Base-by-base conservation (phyloP, 2,888 invertebrate genomes). In the Morpho helenor region DNA sequence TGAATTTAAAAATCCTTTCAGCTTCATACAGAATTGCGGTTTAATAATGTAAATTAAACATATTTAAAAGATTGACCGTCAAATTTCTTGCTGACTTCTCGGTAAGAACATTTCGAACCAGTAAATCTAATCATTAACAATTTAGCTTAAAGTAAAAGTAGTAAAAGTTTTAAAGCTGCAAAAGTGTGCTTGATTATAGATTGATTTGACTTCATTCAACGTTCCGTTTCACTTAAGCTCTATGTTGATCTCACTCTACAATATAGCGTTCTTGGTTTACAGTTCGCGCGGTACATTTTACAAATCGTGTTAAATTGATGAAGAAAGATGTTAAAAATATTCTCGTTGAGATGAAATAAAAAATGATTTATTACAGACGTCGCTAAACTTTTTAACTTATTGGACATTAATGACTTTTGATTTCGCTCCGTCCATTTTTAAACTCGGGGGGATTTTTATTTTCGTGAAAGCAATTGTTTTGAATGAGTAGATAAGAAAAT, bases 321-420 rank as follows among this genome's bases (percentile, higher is more conserved):
- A 89, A 89, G 87, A 87, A 87, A 82, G 84, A 84, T 82, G 77
- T 71, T 72, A 82, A 83, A 63, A 61, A 86, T 84, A 84, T 84
- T 83, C 81, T 78, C 80, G 78, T 76, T 72, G 83, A 83, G 82
- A 85, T 84, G 85, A 82, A 85, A 87, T 84, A 85, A 83, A 87
- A 85, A 87, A 87, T 90, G 89, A 90, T 90, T 90, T 90, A 90
- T 88, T 84, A 86, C 79, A 74, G 71, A 73, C 74, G 77, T 76
- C 81, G 78, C 76, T 80, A 82, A 84, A 87, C 85, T 86, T 88
- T 87, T 87, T 85, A 89, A 90, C 86, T 87, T 87, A 89, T 87
- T 87, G 83, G 82, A 90, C 83, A 73, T 80, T 89, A 88, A 90
- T 88, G 85, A 87, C 82, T 88, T 87, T 82, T 88, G 89, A 90